Conservation (phyloP, 2,113 vertebrate species). For the Peromyscus californicus region DNA sequence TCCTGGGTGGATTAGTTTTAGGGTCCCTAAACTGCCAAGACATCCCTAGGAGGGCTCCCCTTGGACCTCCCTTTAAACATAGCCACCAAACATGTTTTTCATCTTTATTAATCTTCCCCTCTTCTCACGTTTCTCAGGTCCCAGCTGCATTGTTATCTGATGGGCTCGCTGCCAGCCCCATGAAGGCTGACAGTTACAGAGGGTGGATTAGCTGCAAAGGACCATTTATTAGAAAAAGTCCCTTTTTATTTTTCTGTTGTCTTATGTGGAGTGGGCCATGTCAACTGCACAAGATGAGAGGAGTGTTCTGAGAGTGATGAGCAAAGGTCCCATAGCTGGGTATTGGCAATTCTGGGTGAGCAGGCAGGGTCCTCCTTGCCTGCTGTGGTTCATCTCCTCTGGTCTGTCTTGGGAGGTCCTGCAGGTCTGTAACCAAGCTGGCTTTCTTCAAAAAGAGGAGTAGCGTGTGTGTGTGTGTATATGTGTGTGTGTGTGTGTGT, state of each 20-base stretch:
- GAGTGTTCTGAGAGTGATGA: neutral
- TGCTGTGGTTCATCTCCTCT: rapidly evolving
- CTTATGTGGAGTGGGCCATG: conserved; percentile 58
- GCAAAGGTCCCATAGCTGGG: neutral
- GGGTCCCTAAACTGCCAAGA: conserved; percentile 21
- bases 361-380: neutral
- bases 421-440: neutral
- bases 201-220: conserved; percentile 75
- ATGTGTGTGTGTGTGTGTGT: neutral
- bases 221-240: conserved; percentile 78
- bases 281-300: neutral
- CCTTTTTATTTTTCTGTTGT: conserved; percentile 59
- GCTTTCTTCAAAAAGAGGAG: neutral
- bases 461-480: neutral
- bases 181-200: conserved; percentile 82
- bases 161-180: conserved; percentile 72
- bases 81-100: conserved; percentile 80
- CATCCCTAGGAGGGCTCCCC: conserved; percentile 36
- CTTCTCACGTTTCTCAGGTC: conserved; percentile 79
- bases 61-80: conserved; percentile 40
- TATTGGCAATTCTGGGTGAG: rapidly evolving
- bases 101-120: conserved; percentile 70
- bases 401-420: neutral
- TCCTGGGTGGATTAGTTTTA: conserved; percentile 11
- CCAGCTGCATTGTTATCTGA: conserved; percentile 81